A percentile compares a stretch with the other conserved stretches of the same genome.
These are phyloP conservation scores for Caenorhabditis wallacei DNA, from an alignment of 2,888 invertebrate genomes.

Conservation along the genomic window DNA sequence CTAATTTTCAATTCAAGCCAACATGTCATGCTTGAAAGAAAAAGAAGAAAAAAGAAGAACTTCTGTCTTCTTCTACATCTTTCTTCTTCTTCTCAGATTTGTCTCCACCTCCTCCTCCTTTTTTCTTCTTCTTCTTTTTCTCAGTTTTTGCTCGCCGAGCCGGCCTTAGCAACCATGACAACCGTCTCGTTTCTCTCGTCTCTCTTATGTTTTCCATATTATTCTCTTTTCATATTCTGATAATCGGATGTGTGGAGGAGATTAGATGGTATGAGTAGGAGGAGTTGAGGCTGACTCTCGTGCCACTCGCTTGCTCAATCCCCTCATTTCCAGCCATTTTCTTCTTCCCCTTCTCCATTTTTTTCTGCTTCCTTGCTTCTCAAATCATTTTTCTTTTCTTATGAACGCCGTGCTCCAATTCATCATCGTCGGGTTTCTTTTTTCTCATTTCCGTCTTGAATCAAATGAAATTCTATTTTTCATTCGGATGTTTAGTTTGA, in stretches of 20 bases:
- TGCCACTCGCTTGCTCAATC: constrained; percentile 10
- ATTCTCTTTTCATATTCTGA: constrained; percentile 32
- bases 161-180: constrained; percentile 26
- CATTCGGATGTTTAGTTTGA: neutral
- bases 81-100: constrained; percentile 37
- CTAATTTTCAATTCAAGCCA: constrained; percentile 56
- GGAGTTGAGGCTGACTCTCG: constrained; percentile 30
- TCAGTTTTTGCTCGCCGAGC: neutral
- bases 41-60: constrained; percentile 39
- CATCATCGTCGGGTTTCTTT: constrained; percentile 24
- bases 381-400: constrained; percentile 20
- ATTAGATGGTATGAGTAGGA: constrained; percentile 55
- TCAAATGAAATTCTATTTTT: neutral
- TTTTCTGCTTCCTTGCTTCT: constrained; percentile 4
- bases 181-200: constrained; percentile 24
- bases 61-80: constrained; percentile 11
- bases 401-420: constrained; percentile 18
- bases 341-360: neutral
- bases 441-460: constrained; percentile 9
- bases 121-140: constrained; percentile 1
- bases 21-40: constrained; percentile 49
- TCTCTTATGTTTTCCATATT: constrained; percentile 5
- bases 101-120: neutral
- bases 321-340: constrained; percentile 34
- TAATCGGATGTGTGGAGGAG: constrained; percentile 55